Percentiles rank a stretch among this genome's conserved stretches.
Conservation (phyloP, 1,140 invertebrate genomes). For the Potamilus streckersoni region DNA sequence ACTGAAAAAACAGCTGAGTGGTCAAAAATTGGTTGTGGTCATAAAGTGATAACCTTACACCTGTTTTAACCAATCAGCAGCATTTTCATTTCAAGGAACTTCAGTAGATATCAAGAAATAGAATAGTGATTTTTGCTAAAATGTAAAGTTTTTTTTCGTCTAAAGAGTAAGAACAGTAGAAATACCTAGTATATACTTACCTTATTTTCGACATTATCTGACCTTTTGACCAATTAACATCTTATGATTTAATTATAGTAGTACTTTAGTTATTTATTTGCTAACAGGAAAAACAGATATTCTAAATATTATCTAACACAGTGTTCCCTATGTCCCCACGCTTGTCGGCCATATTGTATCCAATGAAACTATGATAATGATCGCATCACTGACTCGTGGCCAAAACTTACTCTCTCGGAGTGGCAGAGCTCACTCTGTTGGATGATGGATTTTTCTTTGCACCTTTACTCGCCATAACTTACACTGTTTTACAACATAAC, state of each 20-base stretch:
- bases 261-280: not conserved
- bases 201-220: not conserved
- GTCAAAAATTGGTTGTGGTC: too few species aligned
- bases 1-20: too few species aligned
- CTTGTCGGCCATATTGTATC: constrained; percentile 61
- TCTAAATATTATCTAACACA: too few species aligned
- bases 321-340: too few species aligned
- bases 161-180: too few species aligned
- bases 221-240: not conserved
- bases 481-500: constrained; percentile 6
- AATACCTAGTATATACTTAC: not conserved
- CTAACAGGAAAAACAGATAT: too few species aligned
- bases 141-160: too few species aligned
- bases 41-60: too few species aligned
- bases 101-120: too few species aligned
- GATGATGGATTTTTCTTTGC: constrained; percentile 53
- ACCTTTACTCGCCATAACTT: constrained; percentile 53
- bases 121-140: too few species aligned
- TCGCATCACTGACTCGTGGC: not conserved
- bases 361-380: constrained; percentile 46
- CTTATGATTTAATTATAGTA: not conserved
- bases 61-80: too few species aligned
- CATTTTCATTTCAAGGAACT: too few species aligned
- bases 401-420: constrained; percentile 61
- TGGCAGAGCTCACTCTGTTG: constrained; percentile 52